phyloP scores from a whole-genome alignment of 2,113 vertebrate genomes.

The Pterophyllum scalare region DNA sequence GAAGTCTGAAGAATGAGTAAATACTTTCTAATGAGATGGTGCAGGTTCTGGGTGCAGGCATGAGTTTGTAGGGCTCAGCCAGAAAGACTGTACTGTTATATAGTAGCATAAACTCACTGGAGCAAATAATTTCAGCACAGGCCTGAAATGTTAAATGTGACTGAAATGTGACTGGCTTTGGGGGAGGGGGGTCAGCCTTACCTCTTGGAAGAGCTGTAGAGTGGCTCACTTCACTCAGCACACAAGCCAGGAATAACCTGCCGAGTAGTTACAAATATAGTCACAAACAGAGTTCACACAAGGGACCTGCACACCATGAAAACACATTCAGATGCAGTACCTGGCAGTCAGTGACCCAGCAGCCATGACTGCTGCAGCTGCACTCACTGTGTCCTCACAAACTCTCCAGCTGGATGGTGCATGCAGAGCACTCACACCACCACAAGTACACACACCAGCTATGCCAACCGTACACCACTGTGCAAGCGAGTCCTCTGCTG shows the following conservation, averaged over 20 bases:
- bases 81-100: too few relatives aligned
- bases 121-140: not conserved
- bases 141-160: too few relatives aligned
- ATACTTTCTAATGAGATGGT: too few relatives aligned
- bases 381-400: not conserved
- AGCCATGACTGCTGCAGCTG: not conserved
- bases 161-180: too few relatives aligned
- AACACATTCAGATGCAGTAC: not conserved
- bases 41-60: too few relatives aligned
- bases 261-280: not conserved
- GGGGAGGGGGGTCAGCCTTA: not conserved
- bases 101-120: too few relatives aligned
- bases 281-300: too few relatives aligned
- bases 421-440: not conserved
- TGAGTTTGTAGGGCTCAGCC: too few relatives aligned
- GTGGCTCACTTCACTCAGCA: not conserved
- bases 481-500: too few relatives aligned
- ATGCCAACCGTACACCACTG: not conserved
- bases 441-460: not conserved
- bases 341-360: not conserved
- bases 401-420: too few relatives aligned
- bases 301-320: too few relatives aligned
- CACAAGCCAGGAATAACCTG: slow-evolving; percentile 13
- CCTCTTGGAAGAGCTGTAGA: slow-evolving; percentile 15
- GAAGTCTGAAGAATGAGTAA: too few relatives aligned